Conservation (phyloP, 2,113 vertebrate genomes). For the Todiramphus saurophagus region DNA sequence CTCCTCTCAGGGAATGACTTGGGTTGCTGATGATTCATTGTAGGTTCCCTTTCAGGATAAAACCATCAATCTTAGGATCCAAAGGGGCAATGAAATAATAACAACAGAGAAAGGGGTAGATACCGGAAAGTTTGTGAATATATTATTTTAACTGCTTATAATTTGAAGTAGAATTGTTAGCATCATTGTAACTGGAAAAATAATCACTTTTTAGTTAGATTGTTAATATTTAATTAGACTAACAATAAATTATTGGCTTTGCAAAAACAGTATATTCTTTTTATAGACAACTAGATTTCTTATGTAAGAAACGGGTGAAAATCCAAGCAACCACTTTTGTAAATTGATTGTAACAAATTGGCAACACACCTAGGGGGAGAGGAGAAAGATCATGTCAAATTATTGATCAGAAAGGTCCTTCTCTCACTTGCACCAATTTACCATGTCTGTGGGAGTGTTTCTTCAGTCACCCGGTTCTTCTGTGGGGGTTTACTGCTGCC, state of each 20-base stretch:
- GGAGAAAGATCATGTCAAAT: not conserved
- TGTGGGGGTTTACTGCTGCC: not conserved
- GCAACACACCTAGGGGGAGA: not conserved
- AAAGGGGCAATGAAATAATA: not conserved
- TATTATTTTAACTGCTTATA: not conserved
- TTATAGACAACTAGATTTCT: not conserved
- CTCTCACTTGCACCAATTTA: not conserved
- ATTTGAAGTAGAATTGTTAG: not conserved
- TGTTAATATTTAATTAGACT: not conserved
- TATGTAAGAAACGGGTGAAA: not conserved
- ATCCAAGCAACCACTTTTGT: not conserved
- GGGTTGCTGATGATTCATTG: not conserved
- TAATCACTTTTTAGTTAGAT: not conserved
- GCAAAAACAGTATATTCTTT: not conserved
- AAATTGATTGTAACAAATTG: not conserved
- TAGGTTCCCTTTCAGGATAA: not conserved
- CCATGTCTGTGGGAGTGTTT: not conserved
- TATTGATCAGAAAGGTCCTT: not conserved
- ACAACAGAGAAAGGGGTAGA: not conserved
- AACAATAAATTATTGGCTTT: not conserved
- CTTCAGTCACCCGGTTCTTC: not conserved
- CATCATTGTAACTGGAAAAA: not conserved
- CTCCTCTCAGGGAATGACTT: fast-evolving
- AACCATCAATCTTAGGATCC: not conserved
- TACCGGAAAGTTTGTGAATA: not conserved